phyloP scores from a whole-genome alignment of 2,888 invertebrate species.

The Parnassius orleans region DNA sequence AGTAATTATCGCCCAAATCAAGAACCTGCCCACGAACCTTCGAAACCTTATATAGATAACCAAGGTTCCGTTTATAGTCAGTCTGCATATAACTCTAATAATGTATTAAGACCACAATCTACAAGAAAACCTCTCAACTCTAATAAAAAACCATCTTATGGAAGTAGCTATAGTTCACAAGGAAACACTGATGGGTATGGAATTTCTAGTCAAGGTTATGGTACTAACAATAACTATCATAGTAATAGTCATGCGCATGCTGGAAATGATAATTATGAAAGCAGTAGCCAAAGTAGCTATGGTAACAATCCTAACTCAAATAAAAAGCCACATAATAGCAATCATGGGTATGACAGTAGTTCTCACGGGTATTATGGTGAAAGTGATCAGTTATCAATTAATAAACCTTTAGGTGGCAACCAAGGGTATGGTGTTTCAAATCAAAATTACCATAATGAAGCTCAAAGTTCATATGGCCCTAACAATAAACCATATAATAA shows the following conservation, averaged over 20 bases:
- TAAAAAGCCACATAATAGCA: conserved; percentile 27
- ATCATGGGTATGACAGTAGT: conserved; percentile 3
- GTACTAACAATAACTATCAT: conserved; percentile 28
- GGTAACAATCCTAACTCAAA: conserved; percentile 24
- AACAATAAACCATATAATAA: conserved; percentile 22
- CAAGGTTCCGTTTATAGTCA: conserved; percentile 17
- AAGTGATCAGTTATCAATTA: conserved; percentile 9
- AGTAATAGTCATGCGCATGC: conserved; percentile 26
- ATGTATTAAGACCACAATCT: conserved; percentile 10
- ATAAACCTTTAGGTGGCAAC: conserved; percentile 11
- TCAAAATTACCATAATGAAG: conserved; percentile 29
- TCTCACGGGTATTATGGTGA: background rate
- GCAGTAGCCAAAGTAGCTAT: conserved; percentile 27
- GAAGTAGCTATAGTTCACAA: conserved; percentile 23
- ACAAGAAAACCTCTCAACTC: conserved; percentile 16
- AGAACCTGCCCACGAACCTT: conserved; percentile 2
- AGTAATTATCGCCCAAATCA: conserved; percentile 20
- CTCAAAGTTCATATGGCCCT: conserved; percentile 24
- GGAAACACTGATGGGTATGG: conserved; percentile 28
- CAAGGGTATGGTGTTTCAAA: conserved; percentile 29
- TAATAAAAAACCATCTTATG: conserved; percentile 29
- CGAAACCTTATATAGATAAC: conserved; percentile 9
- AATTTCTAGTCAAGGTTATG: conserved; percentile 28
- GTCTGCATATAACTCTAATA: conserved; percentile 8
- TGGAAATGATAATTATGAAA: conserved; percentile 17